These are phyloP conservation scores for Poeciliopsis infans DNA, from an alignment of 2,797 vertebrate genomes.

Conservation along the genomic window DNA sequence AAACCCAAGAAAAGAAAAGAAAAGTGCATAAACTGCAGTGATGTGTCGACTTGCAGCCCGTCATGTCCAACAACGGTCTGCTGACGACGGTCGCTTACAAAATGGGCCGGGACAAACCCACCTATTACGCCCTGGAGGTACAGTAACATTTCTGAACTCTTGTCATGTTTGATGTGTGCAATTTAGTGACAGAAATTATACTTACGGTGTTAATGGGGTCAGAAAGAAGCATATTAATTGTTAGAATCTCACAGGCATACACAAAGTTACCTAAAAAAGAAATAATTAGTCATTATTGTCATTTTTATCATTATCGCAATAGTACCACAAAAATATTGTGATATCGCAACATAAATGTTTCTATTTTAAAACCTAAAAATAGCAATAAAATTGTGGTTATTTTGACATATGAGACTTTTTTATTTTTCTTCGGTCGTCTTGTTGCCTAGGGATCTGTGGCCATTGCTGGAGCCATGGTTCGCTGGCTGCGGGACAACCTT, in stretches of 20 bases:
- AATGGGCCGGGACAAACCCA: constrained; percentile 93
- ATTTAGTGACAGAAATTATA: too few species aligned
- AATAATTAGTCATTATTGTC: too few species aligned
- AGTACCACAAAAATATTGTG: too few species aligned
- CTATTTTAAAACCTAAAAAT: neutral
- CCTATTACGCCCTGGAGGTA: constrained; percentile 94
- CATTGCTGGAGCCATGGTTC: constrained; percentile 95
- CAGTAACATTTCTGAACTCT: neutral
- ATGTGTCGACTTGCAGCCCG: constrained; percentile 78
- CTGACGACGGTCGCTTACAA: constrained; percentile 97
- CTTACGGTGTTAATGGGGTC: too few species aligned
- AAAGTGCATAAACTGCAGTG: neutral
- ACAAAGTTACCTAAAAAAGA: too few species aligned
- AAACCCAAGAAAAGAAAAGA: too few species aligned
- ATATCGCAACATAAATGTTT: neutral
- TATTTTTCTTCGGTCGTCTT: too few species aligned
- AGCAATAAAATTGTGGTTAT: neutral
- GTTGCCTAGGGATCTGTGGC: constrained; percentile 91
- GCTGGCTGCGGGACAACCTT: constrained; percentile 96
- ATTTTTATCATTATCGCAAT: too few species aligned
- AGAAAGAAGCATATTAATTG: too few species aligned
- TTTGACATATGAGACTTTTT: neutral
- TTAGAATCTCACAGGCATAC: too few species aligned
- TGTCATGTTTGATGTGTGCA: neutral
- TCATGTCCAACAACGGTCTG: constrained; percentile 97